Conservation (phyloP, 2,888 invertebrate genomes). For the Sceliomorpha sp. region DNA sequence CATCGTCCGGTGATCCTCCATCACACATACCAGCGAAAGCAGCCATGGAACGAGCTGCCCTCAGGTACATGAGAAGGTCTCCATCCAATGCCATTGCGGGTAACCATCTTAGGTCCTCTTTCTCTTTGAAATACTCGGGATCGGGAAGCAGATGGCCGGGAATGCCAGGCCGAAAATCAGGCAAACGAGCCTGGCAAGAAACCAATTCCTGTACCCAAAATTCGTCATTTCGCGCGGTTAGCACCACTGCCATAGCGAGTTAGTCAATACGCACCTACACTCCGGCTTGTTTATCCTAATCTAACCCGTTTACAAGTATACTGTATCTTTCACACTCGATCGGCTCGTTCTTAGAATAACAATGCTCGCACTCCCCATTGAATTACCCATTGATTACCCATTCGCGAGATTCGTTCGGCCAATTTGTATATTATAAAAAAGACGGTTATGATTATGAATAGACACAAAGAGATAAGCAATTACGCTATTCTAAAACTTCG, state of each 20-base stretch:
- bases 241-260: conserved; percentile 76
- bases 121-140: conserved; percentile 82
- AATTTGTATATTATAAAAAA: too few species aligned
- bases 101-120: conserved; percentile 96
- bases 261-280: conserved; percentile 72
- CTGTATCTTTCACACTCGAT: too few species aligned
- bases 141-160: conserved; percentile 80
- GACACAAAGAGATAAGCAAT: too few species aligned
- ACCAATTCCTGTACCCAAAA: conserved; percentile 79
- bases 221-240: conserved; percentile 76
- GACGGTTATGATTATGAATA: too few species aligned
- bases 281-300: conserved; percentile 66
- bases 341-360: not conserved
- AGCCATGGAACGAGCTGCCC: conserved; percentile 98
- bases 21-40: conserved; percentile 99
- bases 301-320: too few species aligned
- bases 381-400: too few species aligned
- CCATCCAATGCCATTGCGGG: conserved; percentile 96
- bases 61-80: conserved; percentile 97
- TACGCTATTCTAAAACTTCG: too few species aligned
- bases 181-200: conserved; percentile 84
- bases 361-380: too few species aligned
- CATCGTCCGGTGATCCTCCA: conserved; percentile 98
- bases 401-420: too few species aligned
- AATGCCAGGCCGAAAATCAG: conserved; percentile 82